Evolutionary conservation across 2,888 invertebrate genomes (phyloP).

Genomic region (Heliconius erato): DNA sequence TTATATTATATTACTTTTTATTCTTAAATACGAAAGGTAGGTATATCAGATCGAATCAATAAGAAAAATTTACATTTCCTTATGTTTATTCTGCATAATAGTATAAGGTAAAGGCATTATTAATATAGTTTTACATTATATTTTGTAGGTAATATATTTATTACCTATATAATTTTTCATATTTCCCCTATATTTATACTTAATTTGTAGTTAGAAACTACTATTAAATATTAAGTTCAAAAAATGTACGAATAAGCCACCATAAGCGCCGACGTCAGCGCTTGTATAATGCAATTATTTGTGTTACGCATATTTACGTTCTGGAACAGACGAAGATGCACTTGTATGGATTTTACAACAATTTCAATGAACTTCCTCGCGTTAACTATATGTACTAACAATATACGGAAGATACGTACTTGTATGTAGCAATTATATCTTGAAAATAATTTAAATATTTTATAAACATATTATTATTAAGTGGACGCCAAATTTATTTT

Average conservation of each 20-base stretch:
- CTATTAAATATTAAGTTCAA: slow-evolving; percentile 1
- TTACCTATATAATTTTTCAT: neutral
- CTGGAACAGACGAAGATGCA: slow-evolving; percentile 65
- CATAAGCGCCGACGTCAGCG: slow-evolving; percentile 56
- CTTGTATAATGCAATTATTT: slow-evolving; percentile 74
- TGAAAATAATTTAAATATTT: too few relatives aligned
- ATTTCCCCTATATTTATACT: neutral
- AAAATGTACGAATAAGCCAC: slow-evolving; percentile 32
- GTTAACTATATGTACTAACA: neutral
- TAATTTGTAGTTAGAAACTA: neutral
- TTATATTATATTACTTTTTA: too few relatives aligned
- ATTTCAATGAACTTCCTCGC: slow-evolving; percentile 42
- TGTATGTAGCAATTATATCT: neutral
- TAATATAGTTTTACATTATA: neutral
- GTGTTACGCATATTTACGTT: slow-evolving; percentile 64
- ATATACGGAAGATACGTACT: neutral
- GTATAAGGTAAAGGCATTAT: too few relatives aligned
- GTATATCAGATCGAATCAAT: neutral
- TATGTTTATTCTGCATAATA: neutral
- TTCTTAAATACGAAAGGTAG: neutral
- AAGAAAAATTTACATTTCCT: neutral
- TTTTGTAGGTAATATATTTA: neutral
- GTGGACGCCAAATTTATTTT: too few relatives aligned
- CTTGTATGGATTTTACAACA: slow-evolving; percentile 67
- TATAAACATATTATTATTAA: too few relatives aligned